Percentiles rank a stretch among this genome's conserved stretches.
phyloP scores from a whole-genome alignment of 2,888 invertebrate species.

The Andrena camellia region DNA sequence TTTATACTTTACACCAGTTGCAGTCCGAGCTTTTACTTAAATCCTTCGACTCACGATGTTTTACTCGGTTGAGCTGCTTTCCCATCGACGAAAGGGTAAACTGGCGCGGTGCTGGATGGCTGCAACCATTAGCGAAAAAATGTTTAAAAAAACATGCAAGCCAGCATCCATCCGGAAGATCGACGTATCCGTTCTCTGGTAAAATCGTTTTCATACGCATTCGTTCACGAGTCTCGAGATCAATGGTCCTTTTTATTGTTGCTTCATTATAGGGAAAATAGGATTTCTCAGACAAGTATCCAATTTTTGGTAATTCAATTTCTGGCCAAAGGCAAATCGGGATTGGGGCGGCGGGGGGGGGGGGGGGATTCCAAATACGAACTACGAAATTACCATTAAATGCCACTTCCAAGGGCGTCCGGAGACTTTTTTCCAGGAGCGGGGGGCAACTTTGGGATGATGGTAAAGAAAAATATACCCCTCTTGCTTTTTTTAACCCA shows the following conservation, averaged over 20 bases:
- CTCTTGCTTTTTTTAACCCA: no score
- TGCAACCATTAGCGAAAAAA: slow-evolving; percentile 58
- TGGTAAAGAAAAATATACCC: no score
- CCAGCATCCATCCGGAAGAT: slow-evolving; percentile 35
- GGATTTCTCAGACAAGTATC: no score
- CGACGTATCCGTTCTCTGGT: slow-evolving; percentile 60
- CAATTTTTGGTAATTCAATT: no score
- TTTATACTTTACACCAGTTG: neutral
- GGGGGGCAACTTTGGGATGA: no score
- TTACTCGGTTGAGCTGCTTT: slow-evolving; percentile 61
- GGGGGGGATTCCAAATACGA: no score
- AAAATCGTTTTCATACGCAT: slow-evolving; percentile 1
- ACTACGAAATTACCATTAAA: no score
- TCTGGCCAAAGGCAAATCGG: no score
- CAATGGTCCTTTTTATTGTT: neutral
- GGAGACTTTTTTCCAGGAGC: no score
- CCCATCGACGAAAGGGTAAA: slow-evolving; percentile 48
- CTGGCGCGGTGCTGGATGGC: slow-evolving; percentile 71
- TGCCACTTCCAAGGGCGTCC: no score
- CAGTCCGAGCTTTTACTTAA: neutral
- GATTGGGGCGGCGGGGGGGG: no score
- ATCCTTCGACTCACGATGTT: slow-evolving; percentile 58
- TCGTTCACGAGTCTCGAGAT: neutral
- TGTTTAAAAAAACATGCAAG: slow-evolving; percentile 54
- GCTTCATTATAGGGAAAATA: neutral